phyloP scores from a whole-genome alignment of 2,888 invertebrate species.

The Megaustenia siamemsis region DNA sequence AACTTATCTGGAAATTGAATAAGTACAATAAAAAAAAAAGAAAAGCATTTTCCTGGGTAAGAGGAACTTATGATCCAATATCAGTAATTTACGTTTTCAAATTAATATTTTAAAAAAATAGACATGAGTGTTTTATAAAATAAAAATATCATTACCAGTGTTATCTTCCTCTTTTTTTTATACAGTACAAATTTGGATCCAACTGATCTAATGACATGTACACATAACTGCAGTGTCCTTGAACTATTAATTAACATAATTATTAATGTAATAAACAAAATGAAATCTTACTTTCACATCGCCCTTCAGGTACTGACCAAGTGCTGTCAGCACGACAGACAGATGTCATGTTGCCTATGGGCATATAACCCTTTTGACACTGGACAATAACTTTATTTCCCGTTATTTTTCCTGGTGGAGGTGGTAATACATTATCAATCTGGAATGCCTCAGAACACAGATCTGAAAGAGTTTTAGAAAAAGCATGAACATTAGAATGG shows the following conservation, averaged over 20 bases:
- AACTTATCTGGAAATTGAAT: no score
- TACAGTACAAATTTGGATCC: no score
- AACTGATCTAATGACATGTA: no score
- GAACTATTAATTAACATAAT: not conserved
- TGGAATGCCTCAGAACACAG: constrained; percentile 43
- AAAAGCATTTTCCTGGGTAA: no score
- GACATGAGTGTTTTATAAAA: no score
- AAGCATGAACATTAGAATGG: not conserved
- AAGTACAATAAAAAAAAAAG: no score
- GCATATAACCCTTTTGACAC: constrained; percentile 68
- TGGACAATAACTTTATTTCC: constrained; percentile 63
- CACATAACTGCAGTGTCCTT: not conserved
- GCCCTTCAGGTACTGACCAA: constrained; percentile 73
- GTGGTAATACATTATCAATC: constrained; percentile 48
- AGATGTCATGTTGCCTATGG: constrained; percentile 65
- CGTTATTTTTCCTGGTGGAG: constrained; percentile 55
- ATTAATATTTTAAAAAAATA: no score
- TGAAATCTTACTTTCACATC: constrained; percentile 73
- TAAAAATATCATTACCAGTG: no score
- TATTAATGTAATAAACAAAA: not conserved
- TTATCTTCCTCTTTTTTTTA: no score
- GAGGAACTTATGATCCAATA: no score
- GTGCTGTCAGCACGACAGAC: constrained; percentile 71
- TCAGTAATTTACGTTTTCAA: no score
- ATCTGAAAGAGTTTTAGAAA: not conserved